These are phyloP conservation scores for Myotis findleyi DNA, from an alignment of 2,797 vertebrate genomes.

Conservation along the genomic window DNA sequence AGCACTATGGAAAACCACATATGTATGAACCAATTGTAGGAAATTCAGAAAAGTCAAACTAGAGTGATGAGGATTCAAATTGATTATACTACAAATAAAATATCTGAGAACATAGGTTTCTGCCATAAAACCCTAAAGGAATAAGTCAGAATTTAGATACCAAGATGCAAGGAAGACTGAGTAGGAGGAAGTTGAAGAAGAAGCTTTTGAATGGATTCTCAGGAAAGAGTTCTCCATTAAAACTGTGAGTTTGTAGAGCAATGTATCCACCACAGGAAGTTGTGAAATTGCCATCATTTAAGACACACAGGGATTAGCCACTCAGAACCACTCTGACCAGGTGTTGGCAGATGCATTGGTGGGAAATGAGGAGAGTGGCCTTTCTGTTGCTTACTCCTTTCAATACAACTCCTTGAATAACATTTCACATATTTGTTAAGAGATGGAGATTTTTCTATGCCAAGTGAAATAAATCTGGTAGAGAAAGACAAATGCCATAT, in stretches of 20 bases:
- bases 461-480: background rate
- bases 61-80: background rate
- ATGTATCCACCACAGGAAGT: slow-evolving; percentile 68
- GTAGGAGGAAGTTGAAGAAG: slow-evolving; percentile 28
- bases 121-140: slow-evolving; percentile 29
- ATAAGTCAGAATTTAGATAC: slow-evolving; percentile 46
- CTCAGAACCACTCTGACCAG: slow-evolving; percentile 40
- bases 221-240: slow-evolving; percentile 56
- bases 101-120: background rate
- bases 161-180: slow-evolving; percentile 44
- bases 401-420: background rate
- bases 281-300: slow-evolving; percentile 48
- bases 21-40: background rate
- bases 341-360: slow-evolving; percentile 24
- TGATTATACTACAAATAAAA: slow-evolving; percentile 14
- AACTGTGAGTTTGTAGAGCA: slow-evolving; percentile 58
- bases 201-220: slow-evolving; percentile 46
- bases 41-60: slow-evolving; percentile 22
- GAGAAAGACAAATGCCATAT: background rate
- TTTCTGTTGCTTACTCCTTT: slow-evolving; percentile 46
- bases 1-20: background rate
- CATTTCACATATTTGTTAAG: background rate
- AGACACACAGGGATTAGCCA: slow-evolving; percentile 38
- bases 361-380: background rate
- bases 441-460: background rate